Conservation (phyloP, 2,113 vertebrate species). For the Uria lomvia region DNA sequence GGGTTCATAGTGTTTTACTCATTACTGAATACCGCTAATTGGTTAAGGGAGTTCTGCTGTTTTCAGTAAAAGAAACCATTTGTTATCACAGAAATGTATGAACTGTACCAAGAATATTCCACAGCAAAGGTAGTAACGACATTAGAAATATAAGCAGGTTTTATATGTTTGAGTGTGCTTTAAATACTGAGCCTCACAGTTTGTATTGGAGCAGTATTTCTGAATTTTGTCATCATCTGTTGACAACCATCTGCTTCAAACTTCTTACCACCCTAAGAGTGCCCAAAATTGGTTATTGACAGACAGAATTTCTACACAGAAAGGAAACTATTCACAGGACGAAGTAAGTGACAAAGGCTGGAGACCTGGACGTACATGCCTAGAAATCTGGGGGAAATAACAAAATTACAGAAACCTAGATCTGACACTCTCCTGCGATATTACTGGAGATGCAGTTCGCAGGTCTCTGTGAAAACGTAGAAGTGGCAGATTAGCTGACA, state of each 20-base stretch:
- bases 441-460: neutral
- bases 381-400: neutral
- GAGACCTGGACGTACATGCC: neutral
- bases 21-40: conserved; percentile 1
- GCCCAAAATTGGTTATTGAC: conserved; percentile 1
- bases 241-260: conserved; percentile 34
- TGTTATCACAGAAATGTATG: fast-evolving
- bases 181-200: conserved; percentile 5
- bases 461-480: neutral
- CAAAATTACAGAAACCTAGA: neutral
- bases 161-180: neutral
- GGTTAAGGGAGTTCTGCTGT: neutral
- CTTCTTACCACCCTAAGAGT: neutral
- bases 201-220: conserved; percentile 7
- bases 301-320: neutral
- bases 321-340: neutral
- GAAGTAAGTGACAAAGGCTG: neutral
- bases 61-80: neutral
- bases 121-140: neutral
- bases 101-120: neutral
- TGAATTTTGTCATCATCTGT: neutral
- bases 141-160: neutral
- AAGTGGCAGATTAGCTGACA: neutral
- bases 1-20: neutral
- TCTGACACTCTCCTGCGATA: neutral